A percentile compares a stretch with the other conserved stretches of the same genome.
Evolutionary conservation across 2,888 invertebrate species (phyloP).

Genomic region (Chydorus sphaericus): DNA sequence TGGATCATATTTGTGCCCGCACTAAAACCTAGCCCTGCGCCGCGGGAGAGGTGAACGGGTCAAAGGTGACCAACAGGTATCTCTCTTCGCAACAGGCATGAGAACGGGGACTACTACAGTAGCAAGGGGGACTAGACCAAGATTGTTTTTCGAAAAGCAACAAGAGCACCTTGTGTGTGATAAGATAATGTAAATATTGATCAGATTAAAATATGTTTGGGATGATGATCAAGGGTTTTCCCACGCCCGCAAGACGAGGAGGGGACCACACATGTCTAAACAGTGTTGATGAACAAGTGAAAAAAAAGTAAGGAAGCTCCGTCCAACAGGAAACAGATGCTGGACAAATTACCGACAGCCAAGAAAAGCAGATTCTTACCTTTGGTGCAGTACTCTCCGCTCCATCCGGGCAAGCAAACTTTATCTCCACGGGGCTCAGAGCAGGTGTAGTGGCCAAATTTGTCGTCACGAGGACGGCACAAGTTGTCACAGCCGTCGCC

Average conservation of each 20-base stretch:
- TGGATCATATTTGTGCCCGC: no score
- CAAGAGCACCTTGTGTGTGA: no score
- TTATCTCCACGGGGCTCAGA: slow-evolving; percentile 67
- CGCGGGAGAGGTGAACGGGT: no score
- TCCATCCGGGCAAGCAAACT: slow-evolving; percentile 85
- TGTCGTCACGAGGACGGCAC: slow-evolving; percentile 83
- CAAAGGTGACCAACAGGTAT: not conserved
- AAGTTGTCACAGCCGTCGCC: slow-evolving; percentile 89
- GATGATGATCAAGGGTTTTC: no score
- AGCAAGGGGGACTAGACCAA: no score
- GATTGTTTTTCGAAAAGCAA: no score
- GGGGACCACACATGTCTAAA: no score
- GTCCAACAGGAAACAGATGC: not conserved
- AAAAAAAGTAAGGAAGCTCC: slow-evolving; percentile 8
- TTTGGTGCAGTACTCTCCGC: slow-evolving; percentile 79
- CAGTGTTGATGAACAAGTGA: no score
- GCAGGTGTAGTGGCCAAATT: slow-evolving; percentile 88
- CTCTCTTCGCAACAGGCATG: not conserved
- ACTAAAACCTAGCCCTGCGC: no score
- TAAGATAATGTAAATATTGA: no score
- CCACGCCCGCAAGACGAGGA: no score
- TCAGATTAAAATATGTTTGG: no score
- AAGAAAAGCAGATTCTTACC: slow-evolving; percentile 39
- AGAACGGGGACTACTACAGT: slow-evolving; percentile 1
- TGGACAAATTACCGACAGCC: not conserved